These are phyloP conservation scores for Delichon dasypus DNA, from an alignment of 2,797 vertebrate genomes.

Conservation along the genomic window DNA sequence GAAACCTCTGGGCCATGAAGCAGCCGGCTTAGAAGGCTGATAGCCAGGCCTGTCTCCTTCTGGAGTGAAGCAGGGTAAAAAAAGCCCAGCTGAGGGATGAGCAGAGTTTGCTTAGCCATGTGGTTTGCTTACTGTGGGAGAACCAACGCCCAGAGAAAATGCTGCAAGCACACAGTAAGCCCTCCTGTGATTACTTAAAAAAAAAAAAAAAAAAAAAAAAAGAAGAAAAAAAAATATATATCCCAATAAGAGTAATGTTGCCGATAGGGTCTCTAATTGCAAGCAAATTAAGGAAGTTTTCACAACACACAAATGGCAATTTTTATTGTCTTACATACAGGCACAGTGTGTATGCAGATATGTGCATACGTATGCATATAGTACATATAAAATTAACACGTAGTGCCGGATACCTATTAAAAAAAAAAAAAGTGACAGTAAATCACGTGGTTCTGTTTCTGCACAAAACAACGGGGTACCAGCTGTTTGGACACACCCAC, in stretches of 20 bases:
- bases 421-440: too few relatives aligned
- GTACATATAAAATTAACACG: neutral
- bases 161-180: neutral
- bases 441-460: accelerated
- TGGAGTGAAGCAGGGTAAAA: neutral
- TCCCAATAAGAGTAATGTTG: neutral
- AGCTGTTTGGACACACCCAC: too few relatives aligned
- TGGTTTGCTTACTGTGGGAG: neutral
- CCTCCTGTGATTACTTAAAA: neutral
- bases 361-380: accelerated
- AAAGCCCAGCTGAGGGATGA: neutral
- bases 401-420: accelerated
- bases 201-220: neutral
- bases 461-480: neutral
- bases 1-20: conserved; percentile 31
- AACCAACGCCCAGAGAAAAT: neutral
- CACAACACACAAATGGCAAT: neutral
- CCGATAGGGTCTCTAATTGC: neutral
- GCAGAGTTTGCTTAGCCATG: neutral
- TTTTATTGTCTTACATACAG: neutral
- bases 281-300: neutral
- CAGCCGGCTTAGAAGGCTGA: neutral
- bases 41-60: neutral
- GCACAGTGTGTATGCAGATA: accelerated
- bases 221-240: too few relatives aligned